phyloP scores from a whole-genome alignment of 2,888 invertebrate genomes.

The Plebejus argus region DNA sequence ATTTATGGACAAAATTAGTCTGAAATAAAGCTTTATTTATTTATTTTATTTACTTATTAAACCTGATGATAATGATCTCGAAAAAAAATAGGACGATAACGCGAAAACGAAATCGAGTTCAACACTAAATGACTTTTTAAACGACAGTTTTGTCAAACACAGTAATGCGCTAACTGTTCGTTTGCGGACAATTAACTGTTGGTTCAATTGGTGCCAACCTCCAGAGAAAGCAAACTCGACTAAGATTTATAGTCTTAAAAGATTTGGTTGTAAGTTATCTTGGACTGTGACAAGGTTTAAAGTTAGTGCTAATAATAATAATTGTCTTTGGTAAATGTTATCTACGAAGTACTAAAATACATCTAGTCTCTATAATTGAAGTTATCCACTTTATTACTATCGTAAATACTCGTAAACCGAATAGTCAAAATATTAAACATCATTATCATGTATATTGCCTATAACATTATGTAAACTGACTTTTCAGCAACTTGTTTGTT shows the following conservation, averaged over 20 bases:
- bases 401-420: no score
- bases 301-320: neutral
- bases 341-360: neutral
- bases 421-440: no score
- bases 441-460: no score
- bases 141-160: slow-evolving; percentile 39
- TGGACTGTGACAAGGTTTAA: neutral
- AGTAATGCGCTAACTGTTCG: slow-evolving; percentile 30
- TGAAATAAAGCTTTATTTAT: no score
- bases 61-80: neutral
- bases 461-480: no score
- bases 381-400: no score
- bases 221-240: neutral
- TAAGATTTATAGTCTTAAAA: neutral
- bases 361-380: no score
- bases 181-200: slow-evolving; percentile 11
- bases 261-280: neutral
- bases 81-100: neutral
- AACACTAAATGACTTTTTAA: slow-evolving; percentile 41
- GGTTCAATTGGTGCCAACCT: slow-evolving; percentile 7
- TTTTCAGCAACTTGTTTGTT: no score
- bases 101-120: slow-evolving; percentile 33
- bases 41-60: no score
- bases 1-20: no score
- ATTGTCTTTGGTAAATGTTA: neutral